Conservation (phyloP, 2,888 invertebrate genomes). For the Automeris io region DNA sequence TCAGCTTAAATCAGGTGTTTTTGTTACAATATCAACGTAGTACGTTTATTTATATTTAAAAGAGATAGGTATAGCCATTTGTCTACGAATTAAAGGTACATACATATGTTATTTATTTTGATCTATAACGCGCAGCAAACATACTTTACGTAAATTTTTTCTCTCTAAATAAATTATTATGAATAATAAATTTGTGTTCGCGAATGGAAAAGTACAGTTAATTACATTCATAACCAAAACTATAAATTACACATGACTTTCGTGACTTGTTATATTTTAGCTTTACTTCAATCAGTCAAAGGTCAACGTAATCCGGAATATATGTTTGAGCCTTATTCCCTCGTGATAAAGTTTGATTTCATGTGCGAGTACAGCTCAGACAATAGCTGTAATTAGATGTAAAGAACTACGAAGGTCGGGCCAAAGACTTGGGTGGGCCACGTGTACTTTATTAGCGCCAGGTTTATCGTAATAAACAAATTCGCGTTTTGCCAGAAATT, state of each 20-base stretch:
- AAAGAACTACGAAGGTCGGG: slow-evolving; percentile 14
- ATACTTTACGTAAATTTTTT: too few relatives aligned
- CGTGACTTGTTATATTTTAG: slow-evolving; percentile 17
- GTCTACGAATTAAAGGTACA: too few relatives aligned
- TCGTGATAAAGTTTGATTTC: background rate
- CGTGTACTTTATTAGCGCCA: slow-evolving; percentile 12
- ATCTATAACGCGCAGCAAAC: too few relatives aligned
- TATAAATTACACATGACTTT: slow-evolving; percentile 13
- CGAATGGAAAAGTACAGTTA: background rate
- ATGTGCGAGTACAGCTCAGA: background rate
- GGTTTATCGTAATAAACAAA: slow-evolving; percentile 19
- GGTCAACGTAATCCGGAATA: background rate
- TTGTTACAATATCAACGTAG: too few relatives aligned
- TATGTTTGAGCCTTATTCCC: background rate
- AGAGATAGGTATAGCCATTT: too few relatives aligned
- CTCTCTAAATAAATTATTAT: too few relatives aligned
- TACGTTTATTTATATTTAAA: too few relatives aligned
- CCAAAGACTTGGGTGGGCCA: slow-evolving; percentile 12
- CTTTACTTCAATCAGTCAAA: slow-evolving; percentile 2
- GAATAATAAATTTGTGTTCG: too few relatives aligned
- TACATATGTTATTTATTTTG: too few relatives aligned
- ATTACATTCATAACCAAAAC: slow-evolving; percentile 1
- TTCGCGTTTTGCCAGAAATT: slow-evolving; percentile 15
- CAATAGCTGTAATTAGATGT: slow-evolving; percentile 14
- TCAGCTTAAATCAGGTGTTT: too few relatives aligned